Conservation (phyloP, 2,113 vertebrate genomes). For the Megaceryle torquata region DNA sequence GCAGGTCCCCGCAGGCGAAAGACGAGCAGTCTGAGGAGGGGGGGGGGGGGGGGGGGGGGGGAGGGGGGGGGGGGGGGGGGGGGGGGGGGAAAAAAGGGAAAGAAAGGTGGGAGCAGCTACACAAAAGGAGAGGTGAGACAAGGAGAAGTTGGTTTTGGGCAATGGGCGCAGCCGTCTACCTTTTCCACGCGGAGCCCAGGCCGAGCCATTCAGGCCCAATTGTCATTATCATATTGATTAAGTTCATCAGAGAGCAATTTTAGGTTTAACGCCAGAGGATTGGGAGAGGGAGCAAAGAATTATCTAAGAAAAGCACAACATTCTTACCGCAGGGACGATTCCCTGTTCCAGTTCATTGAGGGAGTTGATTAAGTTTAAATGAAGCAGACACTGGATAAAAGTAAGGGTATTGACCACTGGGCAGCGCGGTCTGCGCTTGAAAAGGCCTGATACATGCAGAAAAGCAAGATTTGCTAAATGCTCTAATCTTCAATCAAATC, state of each 20-base stretch:
- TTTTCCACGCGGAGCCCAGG: slow-evolving; percentile 70
- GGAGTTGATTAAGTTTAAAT: slow-evolving; percentile 99
- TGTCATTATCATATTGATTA: slow-evolving; percentile 99
- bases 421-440: slow-evolving; percentile 82
- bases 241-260: slow-evolving; percentile 95
- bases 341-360: slow-evolving; percentile 99
- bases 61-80: background rate
- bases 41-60: too few species aligned
- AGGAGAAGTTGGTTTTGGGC: slow-evolving; percentile 75
- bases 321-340: slow-evolving; percentile 92
- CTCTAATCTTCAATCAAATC: slow-evolving; percentile 99
- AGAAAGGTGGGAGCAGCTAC: slow-evolving; percentile 54
- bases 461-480: slow-evolving; percentile 99
- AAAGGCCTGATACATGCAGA: slow-evolving; percentile 94
- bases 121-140: slow-evolving; percentile 65
- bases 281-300: slow-evolving; percentile 90
- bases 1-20: too few species aligned
- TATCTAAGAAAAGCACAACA: slow-evolving; percentile 95
- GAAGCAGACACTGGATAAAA: slow-evolving; percentile 99
- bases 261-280: slow-evolving; percentile 88
- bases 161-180: slow-evolving; percentile 49
- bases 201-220: slow-evolving; percentile 81
- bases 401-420: slow-evolving; percentile 97
- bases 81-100: background rate
- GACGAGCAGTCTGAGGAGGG: too few species aligned